A percentile compares a stretch with the other conserved stretches of the same genome.
These are phyloP conservation scores for Tribolium freemani DNA, from an alignment of 2,888 invertebrate species.

Conservation along the genomic window DNA sequence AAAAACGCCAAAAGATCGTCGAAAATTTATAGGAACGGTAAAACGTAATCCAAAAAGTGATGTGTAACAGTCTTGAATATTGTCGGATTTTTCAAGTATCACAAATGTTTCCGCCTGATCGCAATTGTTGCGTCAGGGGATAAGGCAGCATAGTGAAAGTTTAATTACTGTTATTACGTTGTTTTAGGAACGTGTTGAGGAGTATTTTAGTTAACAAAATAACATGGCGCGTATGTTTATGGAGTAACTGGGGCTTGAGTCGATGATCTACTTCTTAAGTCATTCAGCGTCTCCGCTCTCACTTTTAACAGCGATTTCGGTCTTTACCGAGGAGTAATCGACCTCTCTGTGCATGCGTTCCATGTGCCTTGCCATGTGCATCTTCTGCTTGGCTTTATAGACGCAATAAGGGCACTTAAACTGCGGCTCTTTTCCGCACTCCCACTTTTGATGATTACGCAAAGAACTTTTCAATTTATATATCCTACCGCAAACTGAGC, in stretches of 20 bases:
- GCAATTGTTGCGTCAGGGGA: slow-evolving; percentile 10
- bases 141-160: slow-evolving; percentile 44
- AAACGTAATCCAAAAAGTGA: slow-evolving; percentile 32
- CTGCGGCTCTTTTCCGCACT: slow-evolving; percentile 88
- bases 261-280: slow-evolving; percentile 1
- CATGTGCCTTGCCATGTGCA: slow-evolving; percentile 87
- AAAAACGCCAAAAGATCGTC: slow-evolving; percentile 31
- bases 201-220: slow-evolving; percentile 41
- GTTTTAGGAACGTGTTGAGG: slow-evolving; percentile 46
- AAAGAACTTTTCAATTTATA: slow-evolving; percentile 90
- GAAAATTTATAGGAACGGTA: slow-evolving; percentile 39
- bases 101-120: slow-evolving; percentile 34
- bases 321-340: slow-evolving; percentile 63
- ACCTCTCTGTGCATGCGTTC: slow-evolving; percentile 82
- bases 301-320: slow-evolving; percentile 58
- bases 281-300: slow-evolving; percentile 50
- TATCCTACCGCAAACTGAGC: slow-evolving; percentile 86
- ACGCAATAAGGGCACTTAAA: slow-evolving; percentile 87
- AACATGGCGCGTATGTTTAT: slow-evolving; percentile 38
- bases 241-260: slow-evolving; percentile 21
- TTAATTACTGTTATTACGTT: slow-evolving; percentile 32
- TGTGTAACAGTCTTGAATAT: slow-evolving; percentile 44
- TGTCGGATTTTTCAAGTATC: slow-evolving; percentile 45
- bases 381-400: slow-evolving; percentile 88
- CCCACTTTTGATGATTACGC: slow-evolving; percentile 88